phyloP scores from a whole-genome alignment of 2,888 invertebrate genomes.

The Drosophila pseudotalamancana region DNA sequence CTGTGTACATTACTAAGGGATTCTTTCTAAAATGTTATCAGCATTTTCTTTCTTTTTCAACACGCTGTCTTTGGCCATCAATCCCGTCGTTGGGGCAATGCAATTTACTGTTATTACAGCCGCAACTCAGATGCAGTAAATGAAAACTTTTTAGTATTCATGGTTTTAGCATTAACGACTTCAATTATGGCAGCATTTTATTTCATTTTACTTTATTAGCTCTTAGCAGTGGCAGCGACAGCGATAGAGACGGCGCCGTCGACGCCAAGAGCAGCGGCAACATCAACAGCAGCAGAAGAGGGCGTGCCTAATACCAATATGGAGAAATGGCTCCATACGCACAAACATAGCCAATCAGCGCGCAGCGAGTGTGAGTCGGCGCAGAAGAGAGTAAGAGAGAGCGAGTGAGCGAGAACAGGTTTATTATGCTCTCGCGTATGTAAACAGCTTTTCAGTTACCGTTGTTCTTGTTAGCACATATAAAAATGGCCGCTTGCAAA shows the following conservation, averaged over 20 bases:
- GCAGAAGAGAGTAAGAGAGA: slow-evolving; percentile 33
- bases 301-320: slow-evolving; percentile 58
- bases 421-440: neutral
- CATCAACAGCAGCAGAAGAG: slow-evolving; percentile 13
- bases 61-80: slow-evolving; percentile 4
- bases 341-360: slow-evolving; percentile 48
- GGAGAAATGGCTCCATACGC: slow-evolving; percentile 57
- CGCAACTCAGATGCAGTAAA: slow-evolving; percentile 53
- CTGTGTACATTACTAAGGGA: too few species aligned
- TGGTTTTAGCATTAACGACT: slow-evolving; percentile 74
- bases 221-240: slow-evolving; percentile 43
- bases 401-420: slow-evolving; percentile 14
- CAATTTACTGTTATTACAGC: slow-evolving; percentile 46
- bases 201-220: slow-evolving; percentile 68
- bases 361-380: slow-evolving; percentile 15
- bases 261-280: neutral
- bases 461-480: slow-evolving; percentile 33
- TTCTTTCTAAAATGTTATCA: neutral
- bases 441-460: slow-evolving; percentile 23
- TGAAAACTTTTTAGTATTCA: slow-evolving; percentile 73
- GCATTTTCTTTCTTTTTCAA: neutral
- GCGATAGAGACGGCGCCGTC: neutral
- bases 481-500: slow-evolving; percentile 50
- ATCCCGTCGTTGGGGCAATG: neutral
- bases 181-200: slow-evolving; percentile 76